These are phyloP conservation scores for Melieria picta DNA, from an alignment of 2,888 invertebrate genomes.

Conservation along the genomic window DNA sequence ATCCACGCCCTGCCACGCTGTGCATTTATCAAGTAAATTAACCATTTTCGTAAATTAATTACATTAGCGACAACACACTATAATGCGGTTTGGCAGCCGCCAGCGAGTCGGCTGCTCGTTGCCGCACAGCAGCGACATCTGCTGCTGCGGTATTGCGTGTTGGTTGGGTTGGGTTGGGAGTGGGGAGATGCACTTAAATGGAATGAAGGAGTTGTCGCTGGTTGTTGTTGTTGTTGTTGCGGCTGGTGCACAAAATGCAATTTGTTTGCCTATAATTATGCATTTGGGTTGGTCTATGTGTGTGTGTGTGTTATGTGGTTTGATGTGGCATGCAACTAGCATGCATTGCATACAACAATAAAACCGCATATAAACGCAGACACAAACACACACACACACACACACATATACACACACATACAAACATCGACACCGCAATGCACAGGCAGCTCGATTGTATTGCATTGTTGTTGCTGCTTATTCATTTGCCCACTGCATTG, in stretches of 20 bases:
- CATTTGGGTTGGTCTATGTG: not conserved
- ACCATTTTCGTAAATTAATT: conserved; percentile 40
- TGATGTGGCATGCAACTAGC: too few relatives aligned
- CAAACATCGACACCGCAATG: too few relatives aligned
- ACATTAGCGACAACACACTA: conserved; percentile 30
- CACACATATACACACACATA: too few relatives aligned
- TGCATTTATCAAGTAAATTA: conserved; percentile 39
- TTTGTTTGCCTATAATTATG: conserved; percentile 29
- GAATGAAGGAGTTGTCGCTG: not conserved
- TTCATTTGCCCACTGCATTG: too few relatives aligned
- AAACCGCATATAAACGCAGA: too few relatives aligned
- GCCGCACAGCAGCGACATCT: not conserved
- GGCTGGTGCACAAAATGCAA: conserved; percentile 15
- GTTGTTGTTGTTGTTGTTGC: not conserved
- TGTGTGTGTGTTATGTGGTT: not conserved
- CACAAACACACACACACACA: too few relatives aligned
- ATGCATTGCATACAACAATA: too few relatives aligned
- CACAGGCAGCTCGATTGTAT: too few relatives aligned
- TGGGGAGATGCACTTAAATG: not conserved
- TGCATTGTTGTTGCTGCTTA: too few relatives aligned
- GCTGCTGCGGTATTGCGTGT: not conserved
- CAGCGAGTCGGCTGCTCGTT: not conserved
- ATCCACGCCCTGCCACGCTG: not conserved
- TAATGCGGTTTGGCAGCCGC: conserved; percentile 23
- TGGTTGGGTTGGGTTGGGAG: conserved; percentile 7